Percentiles rank a stretch among this genome's conserved stretches.
Conservation (phyloP, 1,140 invertebrate species). For the Drosophila erecta region DNA sequence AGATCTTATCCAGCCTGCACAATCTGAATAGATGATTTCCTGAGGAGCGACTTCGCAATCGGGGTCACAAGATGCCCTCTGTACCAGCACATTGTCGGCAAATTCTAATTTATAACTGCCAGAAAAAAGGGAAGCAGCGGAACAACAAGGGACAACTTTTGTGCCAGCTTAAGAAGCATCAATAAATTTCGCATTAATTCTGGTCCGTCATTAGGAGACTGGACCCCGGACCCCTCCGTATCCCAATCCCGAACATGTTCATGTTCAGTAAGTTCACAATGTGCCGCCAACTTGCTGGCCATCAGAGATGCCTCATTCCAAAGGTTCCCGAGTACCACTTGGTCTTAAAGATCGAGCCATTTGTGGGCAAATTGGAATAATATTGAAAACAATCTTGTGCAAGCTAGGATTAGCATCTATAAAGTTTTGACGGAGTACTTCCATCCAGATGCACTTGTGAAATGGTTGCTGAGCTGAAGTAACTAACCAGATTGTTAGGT, state of each 20-base stretch:
- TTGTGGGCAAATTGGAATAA: too few species aligned
- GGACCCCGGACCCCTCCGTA: background rate
- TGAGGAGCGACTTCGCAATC: slow-evolving; percentile 21
- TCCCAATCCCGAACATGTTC: slow-evolving; percentile 5
- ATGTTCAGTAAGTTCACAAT: slow-evolving; percentile 27
- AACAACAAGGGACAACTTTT: slow-evolving; percentile 48
- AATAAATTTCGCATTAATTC: slow-evolving; percentile 77
- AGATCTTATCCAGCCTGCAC: slow-evolving; percentile 6
- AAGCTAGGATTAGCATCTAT: too few species aligned
- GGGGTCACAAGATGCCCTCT: slow-evolving; percentile 2
- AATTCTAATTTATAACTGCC: slow-evolving; percentile 73
- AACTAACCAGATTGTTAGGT: too few species aligned
- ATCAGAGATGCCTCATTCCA: slow-evolving; percentile 10
- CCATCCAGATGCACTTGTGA: too few species aligned
- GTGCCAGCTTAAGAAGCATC: slow-evolving; percentile 45
- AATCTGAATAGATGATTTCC: slow-evolving; percentile 38
- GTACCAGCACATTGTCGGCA: slow-evolving; percentile 28
- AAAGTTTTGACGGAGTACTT: too few species aligned
- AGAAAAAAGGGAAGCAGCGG: slow-evolving; percentile 49
- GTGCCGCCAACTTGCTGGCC: slow-evolving; percentile 57
- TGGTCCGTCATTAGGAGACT: slow-evolving; percentile 43
- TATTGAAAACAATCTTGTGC: too few species aligned
- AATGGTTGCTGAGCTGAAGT: too few species aligned
- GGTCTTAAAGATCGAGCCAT: background rate
- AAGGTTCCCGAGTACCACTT: too few species aligned